Evolutionary conservation across 2,888 invertebrate genomes (phyloP), one percentile per base, ranked within the genome.

Genomic region (Patella depressa): DNA sequence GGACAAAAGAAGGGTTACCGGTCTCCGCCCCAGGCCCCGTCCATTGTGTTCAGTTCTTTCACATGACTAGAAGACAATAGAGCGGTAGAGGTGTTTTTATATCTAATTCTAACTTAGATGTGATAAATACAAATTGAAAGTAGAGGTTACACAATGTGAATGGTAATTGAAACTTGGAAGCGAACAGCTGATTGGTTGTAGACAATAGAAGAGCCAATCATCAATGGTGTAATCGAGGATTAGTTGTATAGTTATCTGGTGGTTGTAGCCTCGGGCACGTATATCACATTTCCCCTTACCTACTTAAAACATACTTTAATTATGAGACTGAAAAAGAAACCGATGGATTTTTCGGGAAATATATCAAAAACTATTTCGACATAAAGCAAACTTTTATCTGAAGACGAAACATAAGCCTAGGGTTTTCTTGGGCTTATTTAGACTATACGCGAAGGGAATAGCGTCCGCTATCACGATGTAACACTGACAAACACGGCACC

Each of bases 151-250:
- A 65, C 65, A 65, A 65, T 65, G 11, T 24, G 24, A 45, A 65
- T 24, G 24, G 65, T 24, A 19, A 65, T 65, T 65, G 65, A 65
- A 14, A 19, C 65, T 14, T 19, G 19, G 65, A 65, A 24, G 19
- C 24, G 65, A 65, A 65, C 65, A 65, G 65, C 24, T 65, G 65
- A 65, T 65, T 24, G 24, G 24, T 24, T 19, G 19, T 12, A 65
- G 65, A 65, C 65, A 65, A 65, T 24, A 24, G 24, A 65, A n/a
- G 19, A 24, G 65, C 19, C 19, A 24, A 24, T 65, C 24, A 24
- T 19, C 19, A 65, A 65, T 24, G 65, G 65, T 65, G 65, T 65
- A 65, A 65, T 65, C 24, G 19, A 19, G 65, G 65, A 65, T 65
- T 65, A 65, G 45, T 45, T 45, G 45, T 45, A 45, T 45, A 45